These are phyloP conservation scores for Silurus glanis DNA, from an alignment of 2,113 vertebrate species.

Conservation along the genomic window DNA sequence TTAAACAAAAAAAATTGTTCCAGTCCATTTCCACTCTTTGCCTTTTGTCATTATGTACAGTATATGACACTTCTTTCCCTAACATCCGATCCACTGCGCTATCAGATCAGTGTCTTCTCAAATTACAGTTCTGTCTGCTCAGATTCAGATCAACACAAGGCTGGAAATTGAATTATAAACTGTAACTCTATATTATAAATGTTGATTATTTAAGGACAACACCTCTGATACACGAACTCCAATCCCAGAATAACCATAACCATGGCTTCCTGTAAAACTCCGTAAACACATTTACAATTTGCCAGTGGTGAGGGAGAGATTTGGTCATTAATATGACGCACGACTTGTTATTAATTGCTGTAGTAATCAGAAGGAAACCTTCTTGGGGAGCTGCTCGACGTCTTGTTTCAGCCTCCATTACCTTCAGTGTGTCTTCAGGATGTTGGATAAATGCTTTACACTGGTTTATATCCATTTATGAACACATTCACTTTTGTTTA, in stretches of 20 bases:
- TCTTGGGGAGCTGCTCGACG: background rate
- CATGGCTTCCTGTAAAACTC: slow-evolving; percentile 2
- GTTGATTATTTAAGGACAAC: background rate
- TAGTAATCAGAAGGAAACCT: background rate
- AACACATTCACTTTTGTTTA: no score
- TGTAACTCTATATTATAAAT: background rate
- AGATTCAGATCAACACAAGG: background rate
- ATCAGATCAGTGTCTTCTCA: background rate
- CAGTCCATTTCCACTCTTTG: no score
- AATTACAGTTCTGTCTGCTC: background rate
- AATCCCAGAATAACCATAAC: background rate
- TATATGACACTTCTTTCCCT: background rate
- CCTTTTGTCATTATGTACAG: no score
- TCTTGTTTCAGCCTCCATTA: background rate
- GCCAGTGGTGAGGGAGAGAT: background rate
- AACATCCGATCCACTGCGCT: background rate
- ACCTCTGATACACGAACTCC: background rate
- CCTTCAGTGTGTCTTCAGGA: background rate
- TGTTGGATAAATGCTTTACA: background rate
- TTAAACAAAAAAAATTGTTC: no score
- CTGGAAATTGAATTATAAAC: background rate
- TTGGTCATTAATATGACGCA: no score
- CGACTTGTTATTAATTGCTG: background rate
- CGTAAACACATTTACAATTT: background rate
- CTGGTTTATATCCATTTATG: background rate